Percentiles rank a stretch among this genome's conserved stretches.
These are phyloP conservation scores for Aulostomus chinensis DNA, from an alignment of 2,797 vertebrate species.

Conservation along the genomic window DNA sequence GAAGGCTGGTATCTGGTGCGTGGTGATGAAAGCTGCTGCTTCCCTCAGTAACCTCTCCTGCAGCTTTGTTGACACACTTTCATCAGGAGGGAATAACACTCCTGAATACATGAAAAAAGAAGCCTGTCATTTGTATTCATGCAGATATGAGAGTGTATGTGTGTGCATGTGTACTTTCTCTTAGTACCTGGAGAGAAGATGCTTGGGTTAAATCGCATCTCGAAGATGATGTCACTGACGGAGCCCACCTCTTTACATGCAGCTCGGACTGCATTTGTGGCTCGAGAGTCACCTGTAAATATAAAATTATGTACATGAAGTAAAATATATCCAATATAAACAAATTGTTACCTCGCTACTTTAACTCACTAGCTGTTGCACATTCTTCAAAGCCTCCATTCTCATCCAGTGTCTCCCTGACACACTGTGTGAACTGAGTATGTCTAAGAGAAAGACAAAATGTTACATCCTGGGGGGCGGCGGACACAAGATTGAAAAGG, in stretches of 20 bases:
- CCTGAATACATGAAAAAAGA: constrained; percentile 62
- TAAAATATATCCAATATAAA: background rate
- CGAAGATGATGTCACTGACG: constrained; percentile 82
- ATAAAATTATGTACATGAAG: background rate
- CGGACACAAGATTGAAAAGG: background rate
- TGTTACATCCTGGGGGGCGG: no score
- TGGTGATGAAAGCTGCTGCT: constrained; percentile 79
- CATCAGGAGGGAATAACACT: constrained; percentile 72
- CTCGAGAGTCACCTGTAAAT: constrained; percentile 71
- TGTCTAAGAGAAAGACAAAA: constrained; percentile 65
- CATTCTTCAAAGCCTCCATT: constrained; percentile 78
- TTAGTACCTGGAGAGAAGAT: constrained; percentile 79
- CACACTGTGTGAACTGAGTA: constrained; percentile 70
- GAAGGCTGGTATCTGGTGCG: constrained; percentile 82
- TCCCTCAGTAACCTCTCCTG: constrained; percentile 81
- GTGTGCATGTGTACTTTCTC: background rate
- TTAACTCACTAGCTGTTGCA: constrained; percentile 68
- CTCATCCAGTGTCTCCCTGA: constrained; percentile 71
- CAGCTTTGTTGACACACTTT: constrained; percentile 59
- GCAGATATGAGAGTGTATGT: background rate
- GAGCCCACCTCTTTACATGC: constrained; percentile 84
- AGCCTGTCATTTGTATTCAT: background rate
- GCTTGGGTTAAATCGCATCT: constrained; percentile 85
- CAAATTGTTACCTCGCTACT: background rate
- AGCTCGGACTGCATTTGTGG: constrained; percentile 71